Base-by-base conservation (phyloP, 2,888 invertebrate genomes). In the Lysandra coridon region DNA sequence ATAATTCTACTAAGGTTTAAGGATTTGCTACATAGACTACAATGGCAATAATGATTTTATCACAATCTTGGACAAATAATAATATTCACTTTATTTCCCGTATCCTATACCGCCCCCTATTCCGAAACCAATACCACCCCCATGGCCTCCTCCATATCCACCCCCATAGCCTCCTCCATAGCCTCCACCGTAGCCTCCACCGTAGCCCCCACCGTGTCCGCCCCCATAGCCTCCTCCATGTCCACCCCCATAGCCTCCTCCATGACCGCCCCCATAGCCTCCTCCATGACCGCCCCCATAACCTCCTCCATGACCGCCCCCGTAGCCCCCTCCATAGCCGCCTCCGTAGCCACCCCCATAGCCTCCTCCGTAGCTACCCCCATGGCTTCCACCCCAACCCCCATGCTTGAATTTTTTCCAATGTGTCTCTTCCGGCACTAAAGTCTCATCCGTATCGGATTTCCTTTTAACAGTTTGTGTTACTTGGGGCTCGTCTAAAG, bases 381-480 rank as follows among this genome's bases (percentile, higher is more conserved):
- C 81, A 33, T 79, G 78, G 0, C 82, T 82, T 0, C 69, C 80
- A 0, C 84, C 82, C 80, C 84, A 82, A 10, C 79, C 40, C 14
- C 83, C 80, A 12, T 53, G 64, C 3, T 81, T 80, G 0, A 5
- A 69, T 37, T 37, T 37, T 5, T 80, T 79, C 17, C 81, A 80
- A n/a, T 62, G 12, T 5, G 69, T 69, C 33, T 69, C 69, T 14
- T 33, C 69, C 37, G 69, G 69, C 49, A 4, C 79, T 44, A 4
- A 69, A 62, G 4, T 79, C 78, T 23, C 73, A 17, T 23, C 80
- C 62, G 12, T 79, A 49, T 53, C 79, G 4, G 69, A 14, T 12
- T 69, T 69, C 0, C 33, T 69, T 17, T 69, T 37, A 69, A 69
- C 33, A 10, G 33, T 69, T 69, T 69, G 33, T 14, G 17, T 17